phyloP scores from a whole-genome alignment of 2,888 invertebrate species.

The Anaspis maculata region DNA sequence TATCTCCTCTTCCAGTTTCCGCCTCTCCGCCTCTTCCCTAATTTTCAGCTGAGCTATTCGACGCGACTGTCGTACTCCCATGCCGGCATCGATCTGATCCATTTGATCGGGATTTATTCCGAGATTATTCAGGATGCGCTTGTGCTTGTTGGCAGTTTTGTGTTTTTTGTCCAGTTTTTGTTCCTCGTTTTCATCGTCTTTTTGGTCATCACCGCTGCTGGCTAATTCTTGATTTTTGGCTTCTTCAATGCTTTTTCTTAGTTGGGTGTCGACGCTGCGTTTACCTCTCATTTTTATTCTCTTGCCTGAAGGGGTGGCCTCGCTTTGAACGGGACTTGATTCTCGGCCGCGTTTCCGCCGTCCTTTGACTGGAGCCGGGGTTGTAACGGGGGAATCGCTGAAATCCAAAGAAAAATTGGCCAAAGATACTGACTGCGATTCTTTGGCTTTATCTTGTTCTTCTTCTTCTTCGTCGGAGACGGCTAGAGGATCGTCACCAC shows the following conservation, averaged over 20 bases:
- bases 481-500: conserved; percentile 38
- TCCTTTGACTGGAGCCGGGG: conserved; percentile 16
- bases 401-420: conserved; percentile 30
- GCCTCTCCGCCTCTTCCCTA: conserved; percentile 68
- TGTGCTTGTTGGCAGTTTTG: neutral
- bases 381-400: conserved; percentile 21
- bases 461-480: conserved; percentile 32
- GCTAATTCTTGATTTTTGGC: conserved; percentile 46
- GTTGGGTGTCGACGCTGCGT: conserved; percentile 30
- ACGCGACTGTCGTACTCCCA: conserved; percentile 68
- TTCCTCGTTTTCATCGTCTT: conserved; percentile 16
- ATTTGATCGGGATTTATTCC: conserved; percentile 38
- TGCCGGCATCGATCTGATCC: neutral
- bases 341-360: conserved; percentile 30
- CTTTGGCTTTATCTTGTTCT: conserved; percentile 37
- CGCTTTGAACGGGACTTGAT: conserved; percentile 16
- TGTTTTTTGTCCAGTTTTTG: neutral
- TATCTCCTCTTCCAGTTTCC: conserved; percentile 25
- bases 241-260: conserved; percentile 45
- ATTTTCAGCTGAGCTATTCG: conserved; percentile 84
- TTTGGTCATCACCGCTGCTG: conserved; percentile 41
- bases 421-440: conserved; percentile 30
- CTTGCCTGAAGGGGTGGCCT: conserved; percentile 20
- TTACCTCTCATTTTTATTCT: conserved; percentile 30
- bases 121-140: conserved; percentile 44